Base-by-base conservation (phyloP, 2,888 invertebrate genomes). In the Amorpha juglandis region DNA sequence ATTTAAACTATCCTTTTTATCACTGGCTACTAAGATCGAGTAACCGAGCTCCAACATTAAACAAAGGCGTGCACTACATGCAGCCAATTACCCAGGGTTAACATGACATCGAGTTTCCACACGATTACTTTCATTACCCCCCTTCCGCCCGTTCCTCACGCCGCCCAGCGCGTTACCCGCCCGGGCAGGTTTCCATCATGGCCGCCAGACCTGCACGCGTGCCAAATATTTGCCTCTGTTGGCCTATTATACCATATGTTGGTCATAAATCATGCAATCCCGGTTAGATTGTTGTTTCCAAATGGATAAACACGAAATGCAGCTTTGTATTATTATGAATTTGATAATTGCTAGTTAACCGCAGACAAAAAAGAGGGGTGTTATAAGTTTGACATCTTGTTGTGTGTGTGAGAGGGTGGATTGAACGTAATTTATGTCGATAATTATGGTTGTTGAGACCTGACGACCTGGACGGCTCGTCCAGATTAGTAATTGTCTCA, bases 91-190 rank as follows among this genome's bases (percentile, higher is more conserved):
- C 63, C 66, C 52, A 27, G 68, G 70, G 69, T 71, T 68, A 70
- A 71, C 68, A 69, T 68, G 72, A 53, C 70, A 67, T 67, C 70
- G 51, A 67, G 70, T 71, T 71, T 72, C 71, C 71, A 69, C 71
- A 64, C 62, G 71, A 76, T 69, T 70, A 68, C 67, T 63, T 67
- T 67, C 70, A 68, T 70, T 68, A 67, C 51, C 52, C 66, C n/a
- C 62, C 65, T 62, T 55, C 69, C 64, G 62, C 66, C 65, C 68
- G 63, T 67, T 72, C 74, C 69, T 71, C 65, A 71, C 67, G 64
- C 47, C 38, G 64, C 68, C 63, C 63, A 63, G 63, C 66, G 68
- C 66, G 70, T 74, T 65, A 74, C 55, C 65, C 63, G 64, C 58
- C 58, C 66, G 53, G 45, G 55, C 35, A 48, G 68, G 66, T 68